These are phyloP conservation scores for Todiramphus saurophagus DNA, from an alignment of 2,113 vertebrate species.

Conservation along the genomic window DNA sequence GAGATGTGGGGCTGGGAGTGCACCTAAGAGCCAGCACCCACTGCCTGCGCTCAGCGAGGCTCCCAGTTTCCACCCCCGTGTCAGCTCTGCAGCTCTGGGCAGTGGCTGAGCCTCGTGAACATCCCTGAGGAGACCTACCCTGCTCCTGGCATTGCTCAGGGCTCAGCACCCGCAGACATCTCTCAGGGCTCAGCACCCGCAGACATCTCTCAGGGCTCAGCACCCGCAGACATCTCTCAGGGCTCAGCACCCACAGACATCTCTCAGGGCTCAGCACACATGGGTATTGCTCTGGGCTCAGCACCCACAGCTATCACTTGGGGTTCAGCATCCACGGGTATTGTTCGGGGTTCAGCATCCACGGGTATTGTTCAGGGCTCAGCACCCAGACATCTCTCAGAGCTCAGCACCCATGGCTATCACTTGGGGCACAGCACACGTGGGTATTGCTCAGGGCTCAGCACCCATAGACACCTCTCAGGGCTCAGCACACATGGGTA, in stretches of 20 bases:
- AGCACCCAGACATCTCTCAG: background rate
- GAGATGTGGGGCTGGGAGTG: background rate
- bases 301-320: accelerated
- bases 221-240: accelerated
- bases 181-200: accelerated
- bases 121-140: background rate
- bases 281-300: accelerated
- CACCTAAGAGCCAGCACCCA: accelerated
- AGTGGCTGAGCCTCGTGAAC: background rate
- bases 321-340: accelerated
- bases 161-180: accelerated
- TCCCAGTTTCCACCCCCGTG: accelerated
- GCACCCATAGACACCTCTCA: accelerated
- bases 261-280: background rate
- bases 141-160: background rate
- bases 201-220: background rate
- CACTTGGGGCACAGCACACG: accelerated
- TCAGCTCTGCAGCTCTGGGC: background rate
- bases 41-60: accelerated
- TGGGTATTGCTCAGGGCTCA: accelerated
- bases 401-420: background rate
- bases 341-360: no score
- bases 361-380: no score
- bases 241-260: background rate
- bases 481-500: background rate